These are phyloP conservation scores for Mionectes macconnelli DNA, from an alignment of 2,113 vertebrate species.

Conservation along the genomic window DNA sequence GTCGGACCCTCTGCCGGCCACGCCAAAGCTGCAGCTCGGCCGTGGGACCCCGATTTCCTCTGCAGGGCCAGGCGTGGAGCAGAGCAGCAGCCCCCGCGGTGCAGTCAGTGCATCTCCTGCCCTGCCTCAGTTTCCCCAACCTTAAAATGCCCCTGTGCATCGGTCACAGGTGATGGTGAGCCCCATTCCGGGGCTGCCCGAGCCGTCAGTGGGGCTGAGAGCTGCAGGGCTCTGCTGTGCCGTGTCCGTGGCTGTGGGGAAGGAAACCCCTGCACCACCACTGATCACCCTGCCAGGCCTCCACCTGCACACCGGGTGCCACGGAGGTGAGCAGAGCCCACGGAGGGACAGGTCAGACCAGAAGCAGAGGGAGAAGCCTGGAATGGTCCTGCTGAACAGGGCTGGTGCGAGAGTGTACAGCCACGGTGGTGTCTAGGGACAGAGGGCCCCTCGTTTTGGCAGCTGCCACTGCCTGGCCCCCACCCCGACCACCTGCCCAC, in stretches of 20 bases:
- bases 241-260: not conserved
- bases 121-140: not conserved
- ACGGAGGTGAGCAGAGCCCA: not conserved
- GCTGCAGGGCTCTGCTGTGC: not conserved
- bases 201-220: not conserved
- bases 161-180: fast-evolving
- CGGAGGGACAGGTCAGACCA: not conserved
- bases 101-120: not conserved
- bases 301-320: fast-evolving
- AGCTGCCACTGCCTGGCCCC: not conserved
- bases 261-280: not conserved
- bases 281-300: not conserved
- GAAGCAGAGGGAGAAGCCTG: not conserved
- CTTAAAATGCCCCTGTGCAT: not conserved
- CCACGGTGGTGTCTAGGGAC: not conserved
- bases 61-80: fast-evolving
- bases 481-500: fast-evolving
- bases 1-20: fast-evolving
- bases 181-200: fast-evolving
- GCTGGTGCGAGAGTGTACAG: fast-evolving
- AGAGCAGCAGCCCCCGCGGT: not conserved
- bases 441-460: fast-evolving
- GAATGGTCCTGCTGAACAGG: not conserved
- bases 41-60: fast-evolving
- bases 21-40: fast-evolving